Conservation (phyloP, 2,888 invertebrate genomes). For the Nomada goodeniana region DNA sequence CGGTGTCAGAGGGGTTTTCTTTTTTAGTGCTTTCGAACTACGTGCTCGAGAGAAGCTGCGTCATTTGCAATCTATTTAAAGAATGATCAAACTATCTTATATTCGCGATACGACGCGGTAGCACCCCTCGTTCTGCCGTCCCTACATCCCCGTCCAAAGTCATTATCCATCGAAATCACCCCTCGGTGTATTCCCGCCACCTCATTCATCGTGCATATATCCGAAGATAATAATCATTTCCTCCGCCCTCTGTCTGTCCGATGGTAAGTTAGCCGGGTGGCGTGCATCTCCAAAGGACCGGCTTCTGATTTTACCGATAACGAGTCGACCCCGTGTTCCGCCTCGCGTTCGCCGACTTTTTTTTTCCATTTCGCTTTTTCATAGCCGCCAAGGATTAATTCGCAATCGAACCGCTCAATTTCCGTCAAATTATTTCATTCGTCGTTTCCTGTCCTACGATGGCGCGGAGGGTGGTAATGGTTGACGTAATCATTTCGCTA, state of each 20-base stretch:
- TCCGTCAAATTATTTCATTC: neutral
- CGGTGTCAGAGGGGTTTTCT: neutral
- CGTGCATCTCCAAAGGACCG: constrained; percentile 29
- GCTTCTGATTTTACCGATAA: constrained; percentile 27
- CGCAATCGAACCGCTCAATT: constrained; percentile 34
- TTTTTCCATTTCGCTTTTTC: no score
- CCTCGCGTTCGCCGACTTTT: no score
- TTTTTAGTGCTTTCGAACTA: no score
- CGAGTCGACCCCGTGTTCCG: neutral
- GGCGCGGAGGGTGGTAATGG: constrained; percentile 32
- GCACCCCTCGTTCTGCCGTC: constrained; percentile 9
- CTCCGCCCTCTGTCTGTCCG: constrained; percentile 5
- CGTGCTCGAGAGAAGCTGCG: neutral
- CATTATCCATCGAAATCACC: constrained; percentile 57
- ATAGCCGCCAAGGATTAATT: constrained; percentile 10
- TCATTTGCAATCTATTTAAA: constrained; percentile 39
- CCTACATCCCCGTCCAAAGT: neutral
- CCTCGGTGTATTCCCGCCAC: constrained; percentile 47
- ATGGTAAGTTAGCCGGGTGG: constrained; percentile 13
- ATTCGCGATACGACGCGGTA: constrained; percentile 18
- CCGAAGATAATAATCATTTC: constrained; percentile 45
- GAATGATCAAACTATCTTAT: constrained; percentile 33
- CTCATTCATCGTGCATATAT: constrained; percentile 54
- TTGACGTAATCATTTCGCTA: constrained; percentile 71
- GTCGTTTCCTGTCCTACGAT: neutral